Conservation (phyloP, 2,888 invertebrate genomes). For the Stenotaenia linearis region DNA sequence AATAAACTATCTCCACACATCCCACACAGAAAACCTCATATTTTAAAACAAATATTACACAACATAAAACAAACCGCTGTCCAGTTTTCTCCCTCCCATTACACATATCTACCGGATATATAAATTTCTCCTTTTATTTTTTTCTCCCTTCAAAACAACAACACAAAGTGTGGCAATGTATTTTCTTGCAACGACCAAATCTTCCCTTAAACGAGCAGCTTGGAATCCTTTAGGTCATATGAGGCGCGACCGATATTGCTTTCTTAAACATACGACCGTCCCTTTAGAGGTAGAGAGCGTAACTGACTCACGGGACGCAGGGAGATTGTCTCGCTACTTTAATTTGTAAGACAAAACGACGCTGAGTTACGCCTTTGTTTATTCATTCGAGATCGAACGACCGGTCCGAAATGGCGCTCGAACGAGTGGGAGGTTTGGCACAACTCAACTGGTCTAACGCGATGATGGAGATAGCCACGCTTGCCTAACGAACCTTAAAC, state of each 20-base stretch:
- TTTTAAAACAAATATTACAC: not conserved
- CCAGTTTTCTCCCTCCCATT: not conserved
- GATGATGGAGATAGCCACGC: slow-evolving; percentile 21
- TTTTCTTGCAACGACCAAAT: not conserved
- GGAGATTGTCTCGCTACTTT: not conserved
- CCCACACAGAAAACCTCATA: not conserved
- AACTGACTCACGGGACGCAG: not conserved
- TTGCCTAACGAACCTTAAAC: slow-evolving; percentile 33
- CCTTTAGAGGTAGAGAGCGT: not conserved
- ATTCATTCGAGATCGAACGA: slow-evolving; percentile 1
- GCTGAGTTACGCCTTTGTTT: slow-evolving; percentile 28
- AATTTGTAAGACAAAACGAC: slow-evolving; percentile 10
- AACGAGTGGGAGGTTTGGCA: not conserved
- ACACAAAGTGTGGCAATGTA: not conserved
- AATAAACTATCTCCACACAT: not conserved
- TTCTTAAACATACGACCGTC: not conserved
- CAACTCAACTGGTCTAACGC: not conserved
- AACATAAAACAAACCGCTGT: not conserved
- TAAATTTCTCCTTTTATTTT: not conserved
- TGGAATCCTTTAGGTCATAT: not conserved
- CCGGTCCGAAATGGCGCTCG: not conserved
- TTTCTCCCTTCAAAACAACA: not conserved
- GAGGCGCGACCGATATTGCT: not conserved
- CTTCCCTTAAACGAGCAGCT: not conserved
- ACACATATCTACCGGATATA: not conserved